Conservation (phyloP, 1,140 invertebrate genomes). For the Ceratosolen fusciceps region DNA sequence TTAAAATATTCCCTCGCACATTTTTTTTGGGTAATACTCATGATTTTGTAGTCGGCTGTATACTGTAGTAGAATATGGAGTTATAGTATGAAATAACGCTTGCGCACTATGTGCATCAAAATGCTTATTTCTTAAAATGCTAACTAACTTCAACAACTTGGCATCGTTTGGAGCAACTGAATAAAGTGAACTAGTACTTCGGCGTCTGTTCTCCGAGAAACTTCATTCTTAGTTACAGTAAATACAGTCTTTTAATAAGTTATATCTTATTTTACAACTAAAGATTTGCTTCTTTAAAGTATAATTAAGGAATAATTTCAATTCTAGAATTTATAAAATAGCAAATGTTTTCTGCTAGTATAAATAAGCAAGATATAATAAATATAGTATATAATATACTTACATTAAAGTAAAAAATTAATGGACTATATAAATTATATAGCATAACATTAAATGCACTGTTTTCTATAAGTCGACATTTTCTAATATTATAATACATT, state of each 20-base stretch:
- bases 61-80: not conserved
- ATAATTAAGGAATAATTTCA: too few relatives aligned
- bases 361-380: too few relatives aligned
- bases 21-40: conserved; percentile 26
- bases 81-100: conserved; percentile 10
- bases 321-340: too few relatives aligned
- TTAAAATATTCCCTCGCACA: not conserved
- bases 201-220: not conserved
- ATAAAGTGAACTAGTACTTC: conserved; percentile 5
- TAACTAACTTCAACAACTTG: not conserved
- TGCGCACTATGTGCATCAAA: conserved; percentile 17
- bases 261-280: not conserved
- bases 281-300: too few relatives aligned
- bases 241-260: not conserved
- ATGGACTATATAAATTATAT: too few relatives aligned
- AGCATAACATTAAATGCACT: too few relatives aligned
- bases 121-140: not conserved
- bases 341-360: too few relatives aligned
- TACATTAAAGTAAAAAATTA: too few relatives aligned
- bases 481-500: not conserved
- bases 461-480: not conserved
- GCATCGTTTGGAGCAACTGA: not conserved
- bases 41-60: not conserved
- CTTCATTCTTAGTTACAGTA: not conserved
- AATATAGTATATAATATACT: too few relatives aligned